Evolutionary conservation across 2,888 invertebrate species (phyloP), one percentile per base, ranked within the genome.

Genomic region (Syrphus vitripennis): DNA sequence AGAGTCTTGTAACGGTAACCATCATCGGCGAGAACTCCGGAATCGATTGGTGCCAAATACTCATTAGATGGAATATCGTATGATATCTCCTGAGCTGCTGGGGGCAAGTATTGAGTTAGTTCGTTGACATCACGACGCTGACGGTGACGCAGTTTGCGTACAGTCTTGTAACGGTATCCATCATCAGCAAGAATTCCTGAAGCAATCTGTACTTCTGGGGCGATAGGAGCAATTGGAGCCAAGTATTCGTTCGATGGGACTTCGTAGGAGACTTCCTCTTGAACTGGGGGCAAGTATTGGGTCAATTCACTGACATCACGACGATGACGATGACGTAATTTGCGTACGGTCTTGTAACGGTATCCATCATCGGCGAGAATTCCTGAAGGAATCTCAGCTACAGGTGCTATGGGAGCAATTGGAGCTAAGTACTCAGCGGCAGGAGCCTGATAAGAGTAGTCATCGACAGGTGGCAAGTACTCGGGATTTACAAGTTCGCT

Each of bases 311-410:
- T 61, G 1, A 61, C 61, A 61, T 61, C 61, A 26, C 61, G 61
- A 61, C 61, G 61, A 0, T n/a, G 61, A 65, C 61, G 34, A 3
- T 19, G 61, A 24, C 37, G 69, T 89, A 90, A 72, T 88, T 89
- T 59, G 3, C 61, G 61, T 5, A 40, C 82, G 0, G 87, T 59
- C 59, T 78, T 77, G 89, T 89, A 88, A 84, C 87, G 61, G 81
- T 90, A 90, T 70, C 90, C 90, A 86, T 90, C 90, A 88, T 89
- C 89, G 29, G 89, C 89, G 19, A 90, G 87, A 6, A 82, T 59
- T 65, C 74, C 87, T 31, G 82, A 78, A 42, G 81, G 45, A 21
- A 55, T 16, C 14, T 78, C 83, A 34, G 71, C 78, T 65, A 79
- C 87, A 48, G 76, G 83, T 0, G 48, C 70, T 9, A 34, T 10